Percentiles rank a stretch among this genome's conserved stretches.
Conservation (phyloP, 2,797 vertebrate species). For the Enteromius thamalakanensis region DNA sequence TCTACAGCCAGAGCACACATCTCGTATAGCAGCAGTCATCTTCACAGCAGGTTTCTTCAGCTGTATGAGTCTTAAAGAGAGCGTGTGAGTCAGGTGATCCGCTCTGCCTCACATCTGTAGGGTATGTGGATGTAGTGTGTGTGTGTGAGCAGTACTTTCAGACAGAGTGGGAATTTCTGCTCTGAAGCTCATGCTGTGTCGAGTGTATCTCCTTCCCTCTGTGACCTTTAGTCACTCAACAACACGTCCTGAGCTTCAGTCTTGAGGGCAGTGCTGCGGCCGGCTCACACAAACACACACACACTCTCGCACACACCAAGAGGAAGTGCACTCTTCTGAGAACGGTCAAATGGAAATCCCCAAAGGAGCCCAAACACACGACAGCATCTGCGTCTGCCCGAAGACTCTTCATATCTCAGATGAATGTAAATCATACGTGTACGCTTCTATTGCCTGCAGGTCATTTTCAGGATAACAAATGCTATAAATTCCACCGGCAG, state of each 20-base stretch:
- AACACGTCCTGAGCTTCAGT: not conserved
- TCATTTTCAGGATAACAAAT: not conserved
- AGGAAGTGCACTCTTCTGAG: not conserved
- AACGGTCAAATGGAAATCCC: slow-evolving; percentile 7
- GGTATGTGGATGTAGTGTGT: not conserved
- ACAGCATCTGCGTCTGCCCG: not conserved
- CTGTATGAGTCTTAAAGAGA: not conserved
- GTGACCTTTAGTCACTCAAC: not conserved
- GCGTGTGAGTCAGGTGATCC: not conserved
- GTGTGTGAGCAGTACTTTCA: not conserved
- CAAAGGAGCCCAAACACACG: not conserved
- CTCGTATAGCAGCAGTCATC: not conserved
- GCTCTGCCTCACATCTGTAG: not conserved
- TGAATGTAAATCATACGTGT: too few species aligned
- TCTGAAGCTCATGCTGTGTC: too few species aligned
- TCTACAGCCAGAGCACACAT: slow-evolving; percentile 38
- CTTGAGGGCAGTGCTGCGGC: not conserved
- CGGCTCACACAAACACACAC: not conserved
- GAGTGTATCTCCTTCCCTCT: not conserved
- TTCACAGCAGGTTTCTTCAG: slow-evolving; percentile 40
- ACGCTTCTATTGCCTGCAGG: not conserved
- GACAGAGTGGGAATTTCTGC: not conserved
- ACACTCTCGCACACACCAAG: not conserved
- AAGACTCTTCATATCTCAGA: not conserved
- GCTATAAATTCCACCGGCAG: not conserved